Base-by-base conservation (phyloP, 2,888 invertebrate genomes). In the Agrilus mali region DNA sequence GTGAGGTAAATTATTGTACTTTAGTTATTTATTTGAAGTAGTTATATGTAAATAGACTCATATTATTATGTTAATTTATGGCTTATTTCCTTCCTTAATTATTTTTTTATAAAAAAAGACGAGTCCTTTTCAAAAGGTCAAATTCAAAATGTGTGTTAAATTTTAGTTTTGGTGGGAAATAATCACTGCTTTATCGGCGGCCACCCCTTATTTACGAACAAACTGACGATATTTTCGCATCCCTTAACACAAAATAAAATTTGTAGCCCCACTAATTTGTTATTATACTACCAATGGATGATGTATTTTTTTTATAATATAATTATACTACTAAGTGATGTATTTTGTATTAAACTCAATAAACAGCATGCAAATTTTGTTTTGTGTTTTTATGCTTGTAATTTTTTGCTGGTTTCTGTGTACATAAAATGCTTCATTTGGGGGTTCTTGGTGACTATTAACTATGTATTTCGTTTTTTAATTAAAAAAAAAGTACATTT, bases 311-410 rank as follows among this genome's bases (percentile, higher is more conserved):
- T 20, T 43, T 13, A 37, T 17, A 44, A 41, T 41, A 32, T 42
- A 47, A 40, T 45, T 48, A 36, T 42, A 27, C 10, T 27, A 20
- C n/a, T n/a, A 46, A 13, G 41, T 38, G 12, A 38, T 36, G 33
- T 37, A 38, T 36, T 44, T 42, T 43, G 38, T 38, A 38, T 42
- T 45, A 40, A 40, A 31, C 10, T 41, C 36, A 56, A 59, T 57
- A 58, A 60, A 59, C 49, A 44, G 56, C 55, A 56, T 59, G 57
- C 57, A 52, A 54, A 53, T 55, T 53, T 55, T 55, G 54, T 53
- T 47, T 51, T 55, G 50, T 52, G 53, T 54, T 53, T 55, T 53
- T 53, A 40, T 47, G 33, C 45, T 37, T 50, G 35, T 37, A 37
- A 41, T 47, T 51, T 42, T 42, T 50, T 44, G 42, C 45, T 51